phyloP scores from a whole-genome alignment of 1,140 invertebrate species.

The Tribolium madens region DNA sequence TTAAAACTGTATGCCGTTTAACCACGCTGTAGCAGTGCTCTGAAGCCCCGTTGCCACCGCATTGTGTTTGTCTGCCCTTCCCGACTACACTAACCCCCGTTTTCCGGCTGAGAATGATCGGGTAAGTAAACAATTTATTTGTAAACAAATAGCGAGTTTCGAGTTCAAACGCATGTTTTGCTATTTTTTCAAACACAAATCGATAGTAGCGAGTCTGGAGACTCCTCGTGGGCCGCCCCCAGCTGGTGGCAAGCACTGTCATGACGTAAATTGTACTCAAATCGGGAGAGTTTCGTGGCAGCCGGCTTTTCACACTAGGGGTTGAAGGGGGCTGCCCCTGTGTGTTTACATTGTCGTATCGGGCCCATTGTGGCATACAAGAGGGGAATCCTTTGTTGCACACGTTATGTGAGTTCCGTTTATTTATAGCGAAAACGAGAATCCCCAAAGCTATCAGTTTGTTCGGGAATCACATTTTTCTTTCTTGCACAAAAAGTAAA shows the following conservation, averaged over 20 bases:
- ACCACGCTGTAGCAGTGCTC: conserved; percentile 50
- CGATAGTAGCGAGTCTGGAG: background rate
- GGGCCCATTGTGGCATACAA: background rate
- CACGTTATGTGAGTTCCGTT: background rate
- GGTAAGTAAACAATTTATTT: conserved; percentile 49
- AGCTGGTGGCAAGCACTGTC: background rate
- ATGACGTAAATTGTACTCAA: background rate
- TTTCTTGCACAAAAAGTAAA: background rate
- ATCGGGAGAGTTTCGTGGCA: background rate
- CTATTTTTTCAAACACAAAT: background rate
- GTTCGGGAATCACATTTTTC: background rate
- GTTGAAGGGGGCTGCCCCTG: background rate
- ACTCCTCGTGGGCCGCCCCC: background rate
- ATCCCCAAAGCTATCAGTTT: background rate
- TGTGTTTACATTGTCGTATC: background rate
- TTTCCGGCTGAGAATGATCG: conserved; percentile 50
- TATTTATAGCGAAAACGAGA: background rate
- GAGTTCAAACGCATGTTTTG: background rate
- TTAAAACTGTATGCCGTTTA: conserved; percentile 50
- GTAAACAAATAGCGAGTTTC: conserved; percentile 2
- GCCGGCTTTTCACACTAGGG: background rate
- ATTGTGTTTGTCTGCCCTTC: conserved; percentile 23
- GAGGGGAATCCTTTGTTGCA: background rate
- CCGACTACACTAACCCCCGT: conserved; percentile 12
- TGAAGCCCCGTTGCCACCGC: conserved; percentile 39